A percentile compares a stretch with the other conserved stretches of the same genome.
Conservation (phyloP, 2,797 vertebrate genomes). For the Harpagifer antarcticus region DNA sequence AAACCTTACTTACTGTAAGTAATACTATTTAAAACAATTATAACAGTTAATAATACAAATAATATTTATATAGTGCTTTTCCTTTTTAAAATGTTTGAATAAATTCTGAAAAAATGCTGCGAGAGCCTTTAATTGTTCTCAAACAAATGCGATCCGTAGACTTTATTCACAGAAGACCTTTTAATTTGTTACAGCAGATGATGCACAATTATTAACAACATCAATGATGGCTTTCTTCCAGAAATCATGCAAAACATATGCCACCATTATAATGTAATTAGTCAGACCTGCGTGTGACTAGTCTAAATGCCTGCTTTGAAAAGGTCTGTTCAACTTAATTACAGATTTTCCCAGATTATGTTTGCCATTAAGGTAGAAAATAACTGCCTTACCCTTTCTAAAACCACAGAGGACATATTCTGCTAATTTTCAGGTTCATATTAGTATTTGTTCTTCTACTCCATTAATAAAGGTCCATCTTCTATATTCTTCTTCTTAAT, state of each 20-base stretch:
- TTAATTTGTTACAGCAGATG: background rate
- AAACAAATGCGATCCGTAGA: slow-evolving; percentile 3
- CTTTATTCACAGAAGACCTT: slow-evolving; percentile 1
- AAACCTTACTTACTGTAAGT: no score
- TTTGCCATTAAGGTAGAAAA: background rate
- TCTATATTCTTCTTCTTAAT: no score
- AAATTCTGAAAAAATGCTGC: no score
- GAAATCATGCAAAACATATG: background rate
- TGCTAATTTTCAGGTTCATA: no score
- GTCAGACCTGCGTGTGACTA: background rate
- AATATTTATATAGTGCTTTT: no score
- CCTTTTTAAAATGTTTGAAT: background rate
- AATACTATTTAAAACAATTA: no score
- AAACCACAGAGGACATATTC: background rate
- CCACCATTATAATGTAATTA: background rate
- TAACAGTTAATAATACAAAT: no score
- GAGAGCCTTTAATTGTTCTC: background rate
- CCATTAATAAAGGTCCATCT: no score
- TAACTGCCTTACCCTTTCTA: background rate
- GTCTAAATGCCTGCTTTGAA: background rate
- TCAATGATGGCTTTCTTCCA: slow-evolving; percentile 2
- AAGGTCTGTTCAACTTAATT: background rate
- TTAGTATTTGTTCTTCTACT: no score
- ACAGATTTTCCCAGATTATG: background rate
- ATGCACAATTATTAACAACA: background rate